Evolutionary conservation across 1,140 invertebrate species (phyloP).

Genomic region (Drosophila rhopaloa): DNA sequence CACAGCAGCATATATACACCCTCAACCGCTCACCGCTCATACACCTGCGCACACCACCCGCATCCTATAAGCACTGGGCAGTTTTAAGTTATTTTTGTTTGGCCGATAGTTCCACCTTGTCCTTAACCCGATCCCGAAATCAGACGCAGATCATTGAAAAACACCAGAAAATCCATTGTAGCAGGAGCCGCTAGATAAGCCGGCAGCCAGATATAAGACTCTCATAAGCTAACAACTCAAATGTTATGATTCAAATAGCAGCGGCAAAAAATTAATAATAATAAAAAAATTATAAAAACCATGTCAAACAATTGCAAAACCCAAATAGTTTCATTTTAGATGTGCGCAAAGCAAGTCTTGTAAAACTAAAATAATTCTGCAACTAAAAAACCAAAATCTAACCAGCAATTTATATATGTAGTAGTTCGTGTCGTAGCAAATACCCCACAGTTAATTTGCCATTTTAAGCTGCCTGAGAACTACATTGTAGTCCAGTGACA

Average conservation of each 20-base stretch:
- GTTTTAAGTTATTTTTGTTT: constrained; percentile 55
- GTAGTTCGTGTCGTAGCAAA: constrained; percentile 43
- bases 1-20: constrained; percentile 27
- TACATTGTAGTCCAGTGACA: constrained; percentile 24
- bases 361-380: constrained; percentile 22
- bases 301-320: constrained; percentile 43
- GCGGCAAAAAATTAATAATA: constrained; percentile 56
- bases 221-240: constrained; percentile 70
- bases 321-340: constrained; percentile 58
- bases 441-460: constrained; percentile 19
- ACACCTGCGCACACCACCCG: constrained; percentile 20
- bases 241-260: constrained; percentile 74
- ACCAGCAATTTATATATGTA: constrained; percentile 31
- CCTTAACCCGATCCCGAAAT: constrained; percentile 8
- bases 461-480: constrained; percentile 12
- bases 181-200: constrained; percentile 11
- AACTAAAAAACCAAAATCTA: constrained; percentile 24
- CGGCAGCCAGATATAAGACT: constrained; percentile 52
- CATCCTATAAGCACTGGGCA: constrained; percentile 41
- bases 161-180: constrained; percentile 25
- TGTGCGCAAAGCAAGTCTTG: constrained; percentile 32
- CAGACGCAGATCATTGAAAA: constrained; percentile 33
- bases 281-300: constrained; percentile 44
- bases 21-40: constrained; percentile 21
- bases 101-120: constrained; percentile 28